Percentiles rank a stretch among this genome's conserved stretches.
Evolutionary conservation across 92 coral and sea anemone genomes (phyloP).

Genomic region (Galaxea fascicularis): DNA sequence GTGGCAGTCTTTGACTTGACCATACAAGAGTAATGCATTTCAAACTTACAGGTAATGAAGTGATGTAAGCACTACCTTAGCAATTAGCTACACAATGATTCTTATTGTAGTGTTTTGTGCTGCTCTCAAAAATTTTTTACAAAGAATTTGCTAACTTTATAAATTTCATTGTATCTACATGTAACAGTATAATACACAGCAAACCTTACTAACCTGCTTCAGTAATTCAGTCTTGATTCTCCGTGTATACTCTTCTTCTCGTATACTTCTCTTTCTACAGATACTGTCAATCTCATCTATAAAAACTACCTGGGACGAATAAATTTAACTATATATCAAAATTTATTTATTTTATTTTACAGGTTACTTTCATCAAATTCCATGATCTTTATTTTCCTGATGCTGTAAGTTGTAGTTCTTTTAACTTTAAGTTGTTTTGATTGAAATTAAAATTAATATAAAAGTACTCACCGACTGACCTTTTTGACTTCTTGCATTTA

Average conservation of each 20-base stretch:
- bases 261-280: conserved; percentile 85
- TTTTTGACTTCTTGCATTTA: conserved; percentile 82
- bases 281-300: conserved; percentile 99
- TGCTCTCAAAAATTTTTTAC: neutral
- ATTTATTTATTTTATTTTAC: no score
- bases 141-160: no score
- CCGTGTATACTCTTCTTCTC: conserved; percentile 96
- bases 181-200: neutral
- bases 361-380: neutral
- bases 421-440: neutral
- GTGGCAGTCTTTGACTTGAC: neutral
- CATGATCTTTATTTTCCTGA: neutral
- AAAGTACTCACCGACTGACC: conserved; percentile 87
- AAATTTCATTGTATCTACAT: neutral
- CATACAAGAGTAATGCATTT: no score
- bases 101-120: neutral
- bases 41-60: no score
- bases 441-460: neutral
- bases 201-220: conserved; percentile 74
- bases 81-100: neutral
- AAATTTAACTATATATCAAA: no score
- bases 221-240: conserved; percentile 95
- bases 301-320: conserved; percentile 77
- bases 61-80: no score
- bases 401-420: no score